Evolutionary conservation across 2,113 vertebrate species (phyloP).

Genomic region (Hypomesus transpacificus): DNA sequence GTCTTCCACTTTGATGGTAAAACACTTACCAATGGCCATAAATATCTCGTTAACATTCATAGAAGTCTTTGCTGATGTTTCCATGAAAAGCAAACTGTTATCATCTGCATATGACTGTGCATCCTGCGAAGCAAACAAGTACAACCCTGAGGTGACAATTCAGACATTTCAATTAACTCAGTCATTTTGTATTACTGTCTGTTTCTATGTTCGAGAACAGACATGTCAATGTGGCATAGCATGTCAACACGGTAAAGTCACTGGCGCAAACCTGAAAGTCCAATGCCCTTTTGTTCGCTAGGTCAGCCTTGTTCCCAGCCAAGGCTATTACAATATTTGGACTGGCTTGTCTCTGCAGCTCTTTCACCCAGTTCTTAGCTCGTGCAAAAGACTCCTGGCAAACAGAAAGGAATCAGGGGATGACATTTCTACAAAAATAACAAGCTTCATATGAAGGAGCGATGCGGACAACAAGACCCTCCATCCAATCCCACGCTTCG

Average conservation of each 20-base stretch:
- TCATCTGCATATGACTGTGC: constrained; percentile 97
- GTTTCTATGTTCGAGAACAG: too few species aligned
- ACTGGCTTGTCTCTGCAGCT: constrained; percentile 99
- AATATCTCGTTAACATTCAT: constrained; percentile 99
- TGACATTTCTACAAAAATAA: constrained; percentile 25
- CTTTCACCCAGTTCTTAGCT: constrained; percentile 99
- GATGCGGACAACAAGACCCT: not conserved
- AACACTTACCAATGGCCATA: constrained; percentile 93
- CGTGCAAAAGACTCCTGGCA: constrained; percentile 96
- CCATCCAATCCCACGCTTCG: not conserved
- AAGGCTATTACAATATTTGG: constrained; percentile 99
- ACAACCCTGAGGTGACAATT: not conserved
- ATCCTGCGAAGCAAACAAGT: constrained; percentile 74
- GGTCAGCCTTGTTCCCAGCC: constrained; percentile 97
- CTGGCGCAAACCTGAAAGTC: constrained; percentile 90
- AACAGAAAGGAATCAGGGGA: constrained; percentile 27
- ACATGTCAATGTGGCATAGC: too few species aligned
- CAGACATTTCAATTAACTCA: too few species aligned
- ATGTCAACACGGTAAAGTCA: not conserved
- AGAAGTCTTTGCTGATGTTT: constrained; percentile 96
- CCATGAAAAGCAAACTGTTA: constrained; percentile 99
- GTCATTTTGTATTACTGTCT: too few species aligned
- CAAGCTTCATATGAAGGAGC: constrained; percentile 22
- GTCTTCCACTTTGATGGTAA: not conserved
- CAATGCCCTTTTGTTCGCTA: constrained; percentile 94